A percentile compares a stretch with the other conserved stretches of the same genome.
These are phyloP conservation scores for Callimorpha dominula DNA, from an alignment of 2,888 invertebrate species.

Conservation along the genomic window DNA sequence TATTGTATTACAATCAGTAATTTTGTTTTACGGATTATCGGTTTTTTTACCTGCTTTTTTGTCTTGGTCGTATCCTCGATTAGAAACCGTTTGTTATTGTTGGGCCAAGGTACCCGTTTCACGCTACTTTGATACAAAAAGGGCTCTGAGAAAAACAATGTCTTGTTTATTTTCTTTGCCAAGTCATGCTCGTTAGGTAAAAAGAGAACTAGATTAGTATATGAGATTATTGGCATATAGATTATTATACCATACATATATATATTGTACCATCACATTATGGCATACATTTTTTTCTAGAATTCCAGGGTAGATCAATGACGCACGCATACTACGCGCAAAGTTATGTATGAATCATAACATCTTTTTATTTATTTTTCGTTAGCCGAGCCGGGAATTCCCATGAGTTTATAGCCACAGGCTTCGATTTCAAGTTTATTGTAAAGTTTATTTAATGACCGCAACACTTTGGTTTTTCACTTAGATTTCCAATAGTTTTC, in stretches of 20 bases:
- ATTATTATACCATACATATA: background rate
- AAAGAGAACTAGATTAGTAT: constrained; percentile 18
- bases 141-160: constrained; percentile 21
- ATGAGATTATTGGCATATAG: background rate
- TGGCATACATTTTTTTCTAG: constrained; percentile 8
- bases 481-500: background rate
- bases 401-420: constrained; percentile 60
- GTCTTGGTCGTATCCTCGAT: constrained; percentile 24
- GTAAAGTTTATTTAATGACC: constrained; percentile 55
- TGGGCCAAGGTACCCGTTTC: constrained; percentile 48
- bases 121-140: constrained; percentile 41
- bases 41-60: constrained; percentile 31
- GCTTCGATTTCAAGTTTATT: constrained; percentile 63
- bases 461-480: constrained; percentile 33
- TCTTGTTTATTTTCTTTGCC: constrained; percentile 40
- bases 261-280: background rate
- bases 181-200: constrained; percentile 42
- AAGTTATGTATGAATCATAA: constrained; percentile 64
- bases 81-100: constrained; percentile 36
- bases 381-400: constrained; percentile 59
- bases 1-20: constrained; percentile 57
- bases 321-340: constrained; percentile 37
- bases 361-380: constrained; percentile 58
- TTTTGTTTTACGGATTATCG: constrained; percentile 36
- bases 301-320: constrained; percentile 33